Evolutionary conservation across 2,797 vertebrate genomes (phyloP).

Genomic region (Propithecus perrieri): DNA sequence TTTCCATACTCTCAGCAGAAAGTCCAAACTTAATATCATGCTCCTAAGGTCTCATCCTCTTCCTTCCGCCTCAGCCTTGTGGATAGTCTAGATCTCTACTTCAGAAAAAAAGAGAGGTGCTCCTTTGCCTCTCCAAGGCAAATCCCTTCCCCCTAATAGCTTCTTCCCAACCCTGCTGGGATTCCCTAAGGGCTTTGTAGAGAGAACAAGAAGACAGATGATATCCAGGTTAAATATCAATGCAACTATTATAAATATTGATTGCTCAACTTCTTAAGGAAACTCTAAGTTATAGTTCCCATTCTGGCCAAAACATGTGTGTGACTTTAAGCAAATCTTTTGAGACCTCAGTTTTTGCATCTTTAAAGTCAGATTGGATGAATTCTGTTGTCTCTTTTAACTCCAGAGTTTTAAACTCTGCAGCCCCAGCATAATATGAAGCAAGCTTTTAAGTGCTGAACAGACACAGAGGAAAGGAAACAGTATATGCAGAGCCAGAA

Average conservation of each 20-base stretch:
- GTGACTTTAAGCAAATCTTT: background rate
- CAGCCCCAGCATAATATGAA: background rate
- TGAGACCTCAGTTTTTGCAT: background rate
- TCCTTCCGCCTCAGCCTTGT: background rate
- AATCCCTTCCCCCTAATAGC: background rate
- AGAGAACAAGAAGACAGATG: background rate
- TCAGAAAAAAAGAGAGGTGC: background rate
- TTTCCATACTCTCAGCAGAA: background rate
- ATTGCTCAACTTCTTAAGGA: background rate
- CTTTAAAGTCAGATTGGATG: background rate
- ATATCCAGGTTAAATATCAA: background rate
- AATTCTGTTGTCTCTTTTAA: background rate
- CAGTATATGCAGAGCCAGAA: background rate
- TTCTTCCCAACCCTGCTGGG: background rate
- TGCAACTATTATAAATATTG: background rate
- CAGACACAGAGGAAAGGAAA: background rate
- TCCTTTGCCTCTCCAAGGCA: background rate
- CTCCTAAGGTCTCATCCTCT: background rate
- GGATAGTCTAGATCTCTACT: background rate
- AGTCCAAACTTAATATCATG: background rate
- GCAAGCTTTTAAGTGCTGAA: background rate
- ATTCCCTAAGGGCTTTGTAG: background rate
- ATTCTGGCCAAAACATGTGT: background rate
- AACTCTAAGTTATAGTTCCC: background rate
- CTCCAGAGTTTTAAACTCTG: background rate